These are phyloP conservation scores for Bombylius discolor DNA, from an alignment of 2,888 invertebrate species.

Conservation along the genomic window DNA sequence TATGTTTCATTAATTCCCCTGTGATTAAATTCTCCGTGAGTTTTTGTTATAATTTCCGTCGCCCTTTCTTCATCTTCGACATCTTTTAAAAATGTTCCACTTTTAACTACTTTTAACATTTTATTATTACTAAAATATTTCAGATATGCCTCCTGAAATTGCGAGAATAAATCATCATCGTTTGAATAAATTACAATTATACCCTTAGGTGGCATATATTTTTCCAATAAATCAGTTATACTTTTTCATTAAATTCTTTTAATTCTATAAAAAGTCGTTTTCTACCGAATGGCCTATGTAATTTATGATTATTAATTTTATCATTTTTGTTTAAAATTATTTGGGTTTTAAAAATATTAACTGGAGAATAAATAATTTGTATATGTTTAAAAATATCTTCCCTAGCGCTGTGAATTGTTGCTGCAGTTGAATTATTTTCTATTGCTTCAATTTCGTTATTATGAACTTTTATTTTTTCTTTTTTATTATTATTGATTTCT, in stretches of 20 bases:
- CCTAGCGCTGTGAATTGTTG: slow-evolving; percentile 4
- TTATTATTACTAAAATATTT: too few species aligned
- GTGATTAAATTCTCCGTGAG: too few species aligned
- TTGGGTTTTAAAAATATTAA: slow-evolving; percentile 7
- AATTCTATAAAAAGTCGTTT: slow-evolving; percentile 6
- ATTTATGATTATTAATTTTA: neutral
- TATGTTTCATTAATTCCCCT: too few species aligned
- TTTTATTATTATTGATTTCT: neutral
- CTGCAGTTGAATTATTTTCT: neutral
- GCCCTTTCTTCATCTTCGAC: too few species aligned
- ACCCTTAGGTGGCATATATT: slow-evolving; percentile 5
- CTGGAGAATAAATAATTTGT: slow-evolving; percentile 1
- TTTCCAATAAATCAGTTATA: neutral
- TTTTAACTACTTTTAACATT: too few species aligned
- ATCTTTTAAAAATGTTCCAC: too few species aligned
- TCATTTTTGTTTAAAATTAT: slow-evolving; percentile 4
- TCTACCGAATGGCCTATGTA: slow-evolving; percentile 1
- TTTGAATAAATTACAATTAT: neutral
- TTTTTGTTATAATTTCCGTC: too few species aligned
- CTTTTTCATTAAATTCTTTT: slow-evolving; percentile 2
- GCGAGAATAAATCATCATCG: neutral
- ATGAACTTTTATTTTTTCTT: neutral
- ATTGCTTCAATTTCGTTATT: neutral
- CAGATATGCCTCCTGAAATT: neutral
- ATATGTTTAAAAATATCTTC: slow-evolving; percentile 2